A percentile compares a stretch with the other conserved stretches of the same genome.
Evolutionary conservation across 1,140 invertebrate species (phyloP).

Genomic region (Brachionus rubens): DNA sequence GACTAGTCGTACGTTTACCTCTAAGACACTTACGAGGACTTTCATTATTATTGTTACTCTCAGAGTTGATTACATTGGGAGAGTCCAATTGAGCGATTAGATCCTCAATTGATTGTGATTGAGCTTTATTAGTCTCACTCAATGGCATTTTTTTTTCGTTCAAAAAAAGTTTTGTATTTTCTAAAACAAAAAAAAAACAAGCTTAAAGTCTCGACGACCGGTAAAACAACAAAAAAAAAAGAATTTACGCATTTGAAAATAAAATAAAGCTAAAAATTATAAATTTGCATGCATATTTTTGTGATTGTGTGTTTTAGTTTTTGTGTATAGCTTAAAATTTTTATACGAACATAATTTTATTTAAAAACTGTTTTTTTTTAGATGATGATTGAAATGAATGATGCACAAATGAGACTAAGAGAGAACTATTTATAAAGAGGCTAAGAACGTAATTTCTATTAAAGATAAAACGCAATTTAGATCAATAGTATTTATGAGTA

Average conservation of each 20-base stretch:
- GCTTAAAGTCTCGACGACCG: not conserved
- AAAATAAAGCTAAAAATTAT: not conserved
- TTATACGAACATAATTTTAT: too few species aligned
- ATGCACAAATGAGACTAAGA: too few species aligned
- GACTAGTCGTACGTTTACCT: not conserved
- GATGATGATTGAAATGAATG: too few species aligned
- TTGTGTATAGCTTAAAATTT: not conserved
- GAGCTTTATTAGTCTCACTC: conserved; percentile 31
- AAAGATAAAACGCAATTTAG: too few species aligned
- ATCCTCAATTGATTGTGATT: conserved; percentile 43
- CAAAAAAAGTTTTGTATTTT: not conserved
- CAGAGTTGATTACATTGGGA: not conserved
- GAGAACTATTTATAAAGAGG: too few species aligned
- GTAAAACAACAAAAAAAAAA: not conserved
- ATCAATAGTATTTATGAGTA: too few species aligned
- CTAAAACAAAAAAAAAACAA: not conserved
- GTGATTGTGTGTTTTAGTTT: too few species aligned
- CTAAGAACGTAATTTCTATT: too few species aligned
- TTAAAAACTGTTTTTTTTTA: too few species aligned
- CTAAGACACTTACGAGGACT: not conserved
- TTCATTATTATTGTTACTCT: not conserved
- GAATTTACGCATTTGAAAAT: not conserved
- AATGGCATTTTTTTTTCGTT: not conserved
- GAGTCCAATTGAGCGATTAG: conserved; percentile 41
- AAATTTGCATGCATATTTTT: not conserved